Evolutionary conservation across 2,113 vertebrate species (phyloP).

Genomic region (Poeciliopsis retropinna): DNA sequence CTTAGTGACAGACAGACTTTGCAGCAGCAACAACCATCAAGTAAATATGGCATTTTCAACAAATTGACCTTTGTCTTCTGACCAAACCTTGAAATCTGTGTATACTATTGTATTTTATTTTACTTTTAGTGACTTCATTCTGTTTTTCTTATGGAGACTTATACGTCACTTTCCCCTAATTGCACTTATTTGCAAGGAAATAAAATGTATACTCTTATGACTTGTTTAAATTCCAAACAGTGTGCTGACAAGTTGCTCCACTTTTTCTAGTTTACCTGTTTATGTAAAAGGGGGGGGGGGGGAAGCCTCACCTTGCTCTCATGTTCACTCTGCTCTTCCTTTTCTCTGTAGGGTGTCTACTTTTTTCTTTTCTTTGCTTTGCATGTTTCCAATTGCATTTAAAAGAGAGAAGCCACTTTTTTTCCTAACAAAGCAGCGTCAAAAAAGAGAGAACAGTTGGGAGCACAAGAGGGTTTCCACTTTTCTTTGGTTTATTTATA

Average conservation of each 20-base stretch:
- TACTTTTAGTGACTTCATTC: too few relatives aligned
- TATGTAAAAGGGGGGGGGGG: conserved; percentile 15
- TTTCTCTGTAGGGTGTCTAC: conserved; percentile 45
- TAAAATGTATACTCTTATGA: conserved; percentile 21
- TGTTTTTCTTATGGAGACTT: neutral
- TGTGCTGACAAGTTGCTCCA: conserved; percentile 58
- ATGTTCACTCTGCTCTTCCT: conserved; percentile 24
- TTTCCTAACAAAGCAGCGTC: conserved; percentile 33
- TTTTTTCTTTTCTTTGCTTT: conserved; percentile 40
- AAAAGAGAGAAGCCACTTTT: conserved; percentile 46
- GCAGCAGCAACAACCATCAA: conserved; percentile 1
- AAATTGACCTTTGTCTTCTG: conserved; percentile 13
- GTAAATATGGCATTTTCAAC: conserved; percentile 20
- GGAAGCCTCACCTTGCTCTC: conserved; percentile 40
- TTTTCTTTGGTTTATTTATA: conserved; percentile 36
- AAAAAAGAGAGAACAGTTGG: conserved; percentile 45
- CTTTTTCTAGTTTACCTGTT: conserved; percentile 42
- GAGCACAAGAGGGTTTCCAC: conserved; percentile 39
- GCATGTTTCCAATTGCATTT: conserved; percentile 52
- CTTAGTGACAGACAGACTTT: neutral
- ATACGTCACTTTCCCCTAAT: neutral
- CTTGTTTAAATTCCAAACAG: conserved; percentile 43
- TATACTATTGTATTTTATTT: too few relatives aligned
- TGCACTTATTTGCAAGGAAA: conserved; percentile 20
- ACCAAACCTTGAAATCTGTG: conserved; percentile 4